Conservation (phyloP, 2,113 vertebrate genomes). For the Glareola pratincola region DNA sequence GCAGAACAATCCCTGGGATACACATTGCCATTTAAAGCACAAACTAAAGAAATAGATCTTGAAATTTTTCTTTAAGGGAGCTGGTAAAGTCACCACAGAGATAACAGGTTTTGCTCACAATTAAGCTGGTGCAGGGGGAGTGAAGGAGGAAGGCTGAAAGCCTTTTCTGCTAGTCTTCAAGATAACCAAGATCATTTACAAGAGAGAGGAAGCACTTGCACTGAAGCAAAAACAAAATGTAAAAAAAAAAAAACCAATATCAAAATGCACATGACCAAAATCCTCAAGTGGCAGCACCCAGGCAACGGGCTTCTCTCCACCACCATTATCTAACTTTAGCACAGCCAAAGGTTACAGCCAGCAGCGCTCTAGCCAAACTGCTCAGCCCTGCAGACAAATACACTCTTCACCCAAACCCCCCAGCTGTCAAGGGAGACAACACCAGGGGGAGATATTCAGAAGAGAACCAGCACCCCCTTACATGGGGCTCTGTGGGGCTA, state of each 20-base stretch:
- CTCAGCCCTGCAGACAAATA: accelerated
- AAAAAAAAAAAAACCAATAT: background rate
- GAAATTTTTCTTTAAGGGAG: background rate
- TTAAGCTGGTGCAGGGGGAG: background rate
- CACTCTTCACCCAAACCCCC: background rate
- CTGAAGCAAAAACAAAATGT: background rate
- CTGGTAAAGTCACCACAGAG: background rate
- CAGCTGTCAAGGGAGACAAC: background rate
- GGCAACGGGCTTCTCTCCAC: background rate
- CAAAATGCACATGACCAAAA: accelerated
- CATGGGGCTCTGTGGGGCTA: background rate
- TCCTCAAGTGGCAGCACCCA: background rate
- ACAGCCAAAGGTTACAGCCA: accelerated
- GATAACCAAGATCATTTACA: background rate
- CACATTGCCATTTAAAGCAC: background rate
- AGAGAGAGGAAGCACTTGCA: background rate
- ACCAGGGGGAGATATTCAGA: accelerated
- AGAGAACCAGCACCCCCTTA: background rate
- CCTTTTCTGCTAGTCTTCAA: background rate
- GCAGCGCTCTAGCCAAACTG: background rate
- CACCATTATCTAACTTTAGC: too few species aligned
- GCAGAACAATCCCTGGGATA: background rate
- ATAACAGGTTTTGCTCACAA: background rate
- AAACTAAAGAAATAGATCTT: background rate
- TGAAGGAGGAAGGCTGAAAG: background rate